phyloP scores from a whole-genome alignment of 1,140 invertebrate genomes.

The Cherax destructor region DNA sequence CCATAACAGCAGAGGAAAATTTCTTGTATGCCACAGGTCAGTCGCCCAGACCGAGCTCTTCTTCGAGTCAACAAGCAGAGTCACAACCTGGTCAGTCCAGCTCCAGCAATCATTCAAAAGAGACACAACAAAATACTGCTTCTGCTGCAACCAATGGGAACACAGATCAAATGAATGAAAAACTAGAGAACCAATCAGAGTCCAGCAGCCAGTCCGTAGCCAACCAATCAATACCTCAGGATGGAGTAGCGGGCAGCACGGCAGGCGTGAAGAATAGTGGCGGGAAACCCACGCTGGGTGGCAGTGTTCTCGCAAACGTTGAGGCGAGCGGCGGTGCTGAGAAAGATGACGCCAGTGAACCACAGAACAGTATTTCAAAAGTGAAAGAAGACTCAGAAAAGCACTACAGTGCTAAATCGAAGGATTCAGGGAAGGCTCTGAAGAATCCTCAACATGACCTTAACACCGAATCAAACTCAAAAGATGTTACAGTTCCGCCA shows the following conservation, averaged over 20 bases:
- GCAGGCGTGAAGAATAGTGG: constrained; percentile 49
- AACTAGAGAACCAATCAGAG: constrained; percentile 32
- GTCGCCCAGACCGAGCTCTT: not conserved
- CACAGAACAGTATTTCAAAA: not conserved
- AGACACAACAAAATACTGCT: not conserved
- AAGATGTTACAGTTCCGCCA: not conserved
- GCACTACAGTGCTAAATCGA: constrained; percentile 6
- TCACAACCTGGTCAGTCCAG: not conserved
- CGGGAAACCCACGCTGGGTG: constrained; percentile 30
- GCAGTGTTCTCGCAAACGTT: constrained; percentile 35
- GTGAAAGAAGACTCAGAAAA: constrained; percentile 1
- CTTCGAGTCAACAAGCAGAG: not conserved
- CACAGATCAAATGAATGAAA: not conserved
- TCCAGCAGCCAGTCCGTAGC: constrained; percentile 14
- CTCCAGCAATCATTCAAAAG: constrained; percentile 52
- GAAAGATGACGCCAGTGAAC: not conserved
- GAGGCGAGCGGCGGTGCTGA: constrained; percentile 35
- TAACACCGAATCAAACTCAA: not conserved
- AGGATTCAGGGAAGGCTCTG: not conserved
- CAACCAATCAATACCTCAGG: constrained; percentile 60
- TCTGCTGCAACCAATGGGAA: constrained; percentile 24
- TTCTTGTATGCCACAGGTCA: constrained; percentile 13
- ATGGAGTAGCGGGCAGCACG: constrained; percentile 46
- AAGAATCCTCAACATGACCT: not conserved
- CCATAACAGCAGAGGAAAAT: constrained; percentile 50